Evolutionary conservation across 2,888 invertebrate genomes (phyloP).

Genomic region (Pharmacophagus antenor): DNA sequence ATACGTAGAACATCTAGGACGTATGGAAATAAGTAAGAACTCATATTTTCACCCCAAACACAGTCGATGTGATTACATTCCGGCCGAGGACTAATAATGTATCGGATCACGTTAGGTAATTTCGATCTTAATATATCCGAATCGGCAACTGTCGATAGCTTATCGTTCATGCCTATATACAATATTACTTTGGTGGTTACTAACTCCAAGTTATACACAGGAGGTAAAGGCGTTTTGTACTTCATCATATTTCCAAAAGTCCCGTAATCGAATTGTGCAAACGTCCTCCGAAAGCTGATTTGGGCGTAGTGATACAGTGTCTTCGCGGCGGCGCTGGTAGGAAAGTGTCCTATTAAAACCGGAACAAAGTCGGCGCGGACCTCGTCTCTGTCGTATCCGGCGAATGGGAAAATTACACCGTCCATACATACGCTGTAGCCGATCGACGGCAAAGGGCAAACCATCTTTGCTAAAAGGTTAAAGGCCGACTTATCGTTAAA

Average conservation of each 20-base stretch:
- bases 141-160: slow-evolving; percentile 36
- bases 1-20: slow-evolving; percentile 38
- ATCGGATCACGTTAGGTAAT: slow-evolving; percentile 42
- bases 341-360: slow-evolving; percentile 42
- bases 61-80: slow-evolving; percentile 42
- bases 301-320: slow-evolving; percentile 46
- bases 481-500: slow-evolving; percentile 30
- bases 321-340: slow-evolving; percentile 46
- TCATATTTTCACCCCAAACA: slow-evolving; percentile 40
- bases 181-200: slow-evolving; percentile 40
- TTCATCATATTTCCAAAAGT: slow-evolving; percentile 12
- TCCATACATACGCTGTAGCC: slow-evolving; percentile 34
- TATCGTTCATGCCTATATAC: slow-evolving; percentile 39
- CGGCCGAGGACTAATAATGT: slow-evolving; percentile 33
- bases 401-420: slow-evolving; percentile 17
- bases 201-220: slow-evolving; percentile 41
- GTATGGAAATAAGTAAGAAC: slow-evolving; percentile 36
- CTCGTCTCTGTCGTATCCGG: slow-evolving; percentile 37
- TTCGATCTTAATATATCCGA: slow-evolving; percentile 33
- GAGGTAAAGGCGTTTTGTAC: slow-evolving; percentile 38
- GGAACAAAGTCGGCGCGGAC: slow-evolving; percentile 42
- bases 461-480: slow-evolving; percentile 13
- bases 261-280: slow-evolving; percentile 38
- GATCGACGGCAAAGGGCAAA: slow-evolving; percentile 29
- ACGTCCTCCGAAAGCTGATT: slow-evolving; percentile 37